Evolutionary conservation across 2,113 vertebrate genomes (phyloP).

Genomic region (Bostrychus sinensis): DNA sequence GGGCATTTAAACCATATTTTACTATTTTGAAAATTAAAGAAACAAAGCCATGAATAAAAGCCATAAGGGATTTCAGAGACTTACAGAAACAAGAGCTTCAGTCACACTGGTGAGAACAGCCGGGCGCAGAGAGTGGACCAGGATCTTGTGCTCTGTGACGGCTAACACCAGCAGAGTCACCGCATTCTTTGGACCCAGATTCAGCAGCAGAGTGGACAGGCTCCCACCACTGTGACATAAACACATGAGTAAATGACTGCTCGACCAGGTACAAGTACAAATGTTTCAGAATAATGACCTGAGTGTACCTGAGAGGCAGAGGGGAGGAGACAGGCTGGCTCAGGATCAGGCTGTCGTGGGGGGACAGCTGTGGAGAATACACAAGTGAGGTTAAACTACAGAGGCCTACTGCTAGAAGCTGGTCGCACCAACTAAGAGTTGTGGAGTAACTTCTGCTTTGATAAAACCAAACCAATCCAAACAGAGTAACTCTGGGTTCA

Average conservation of each 20-base stretch:
- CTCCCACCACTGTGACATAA: constrained; percentile 86
- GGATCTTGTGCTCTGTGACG: constrained; percentile 98
- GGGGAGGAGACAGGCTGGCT: constrained; percentile 98
- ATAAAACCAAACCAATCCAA: too few relatives aligned
- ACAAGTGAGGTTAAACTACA: constrained; percentile 21
- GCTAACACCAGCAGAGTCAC: constrained; percentile 92
- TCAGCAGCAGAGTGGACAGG: constrained; percentile 94
- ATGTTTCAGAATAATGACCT: not conserved
- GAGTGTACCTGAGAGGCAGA: constrained; percentile 89
- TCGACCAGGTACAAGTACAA: constrained; percentile 5
- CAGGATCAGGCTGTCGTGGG: constrained; percentile 95
- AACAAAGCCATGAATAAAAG: too few relatives aligned
- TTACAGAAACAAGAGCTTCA: constrained; percentile 96
- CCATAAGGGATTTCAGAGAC: too few relatives aligned
- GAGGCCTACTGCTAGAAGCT: too few relatives aligned
- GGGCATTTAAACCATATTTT: too few relatives aligned
- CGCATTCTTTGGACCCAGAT: constrained; percentile 95
- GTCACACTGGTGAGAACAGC: constrained; percentile 98
- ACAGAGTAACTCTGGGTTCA: too few relatives aligned
- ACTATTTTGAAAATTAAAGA: too few relatives aligned
- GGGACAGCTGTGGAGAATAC: constrained; percentile 86
- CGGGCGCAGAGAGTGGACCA: constrained; percentile 95
- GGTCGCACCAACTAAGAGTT: too few relatives aligned
- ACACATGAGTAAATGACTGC: not conserved
- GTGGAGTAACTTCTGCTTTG: too few relatives aligned